Percentiles rank a stretch among this genome's conserved stretches.
Conservation (phyloP, 1,140 invertebrate genomes). For the Lepidurus couesii region DNA sequence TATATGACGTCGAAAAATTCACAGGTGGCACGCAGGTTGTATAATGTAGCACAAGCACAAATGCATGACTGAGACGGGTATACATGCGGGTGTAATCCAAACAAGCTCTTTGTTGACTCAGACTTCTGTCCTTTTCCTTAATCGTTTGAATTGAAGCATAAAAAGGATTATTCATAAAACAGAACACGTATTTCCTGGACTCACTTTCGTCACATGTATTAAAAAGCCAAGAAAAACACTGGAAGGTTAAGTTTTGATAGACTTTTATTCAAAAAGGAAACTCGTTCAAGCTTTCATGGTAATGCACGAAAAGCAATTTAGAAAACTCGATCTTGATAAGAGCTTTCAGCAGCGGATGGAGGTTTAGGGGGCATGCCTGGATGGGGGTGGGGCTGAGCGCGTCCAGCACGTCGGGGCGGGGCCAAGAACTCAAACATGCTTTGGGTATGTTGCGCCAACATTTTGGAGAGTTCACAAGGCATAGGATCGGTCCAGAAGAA, state of each 20-base stretch:
- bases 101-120: background rate
- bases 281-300: too few relatives aligned
- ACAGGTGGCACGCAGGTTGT: background rate
- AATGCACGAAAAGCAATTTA: conserved; percentile 43
- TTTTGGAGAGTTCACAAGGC: conserved; percentile 83
- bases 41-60: background rate
- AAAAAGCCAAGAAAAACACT: too few relatives aligned
- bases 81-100: background rate
- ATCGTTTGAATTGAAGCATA: background rate
- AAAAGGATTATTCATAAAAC: background rate
- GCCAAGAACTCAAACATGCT: conserved; percentile 96
- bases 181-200: too few relatives aligned
- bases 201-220: too few relatives aligned
- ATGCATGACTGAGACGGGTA: background rate
- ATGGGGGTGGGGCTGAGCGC: conserved; percentile 64
- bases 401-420: conserved; percentile 61
- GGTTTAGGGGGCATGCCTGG: conserved; percentile 50
- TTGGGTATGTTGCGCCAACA: conserved; percentile 86
- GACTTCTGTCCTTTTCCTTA: background rate
- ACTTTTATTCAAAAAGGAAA: too few relatives aligned
- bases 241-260: too few relatives aligned
- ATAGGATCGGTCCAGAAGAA: conserved; percentile 98
- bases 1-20: background rate
- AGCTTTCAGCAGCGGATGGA: conserved; percentile 51
- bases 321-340: conserved; percentile 71